A percentile compares a stretch with the other conserved stretches of the same genome.
Evolutionary conservation across 2,113 vertebrate genomes (phyloP).

Genomic region (Excalfactoria chinensis): DNA sequence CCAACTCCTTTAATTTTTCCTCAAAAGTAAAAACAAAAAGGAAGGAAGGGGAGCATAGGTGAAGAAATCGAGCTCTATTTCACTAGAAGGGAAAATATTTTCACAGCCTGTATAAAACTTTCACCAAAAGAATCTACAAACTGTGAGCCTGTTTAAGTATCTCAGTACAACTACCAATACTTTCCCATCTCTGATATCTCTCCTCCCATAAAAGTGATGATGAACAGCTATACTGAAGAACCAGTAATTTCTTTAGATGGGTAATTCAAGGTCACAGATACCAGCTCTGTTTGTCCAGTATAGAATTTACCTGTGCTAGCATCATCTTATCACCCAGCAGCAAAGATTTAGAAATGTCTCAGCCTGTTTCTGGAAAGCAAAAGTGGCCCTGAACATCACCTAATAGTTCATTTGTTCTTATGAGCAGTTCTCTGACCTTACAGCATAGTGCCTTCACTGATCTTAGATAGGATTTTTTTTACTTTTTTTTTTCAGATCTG

Average conservation of each 20-base stretch:
- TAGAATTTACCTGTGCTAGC: neutral
- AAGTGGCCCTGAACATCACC: neutral
- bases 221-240: neutral
- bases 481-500: neutral
- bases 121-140: neutral
- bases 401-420: neutral
- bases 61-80: neutral
- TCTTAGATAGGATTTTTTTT: neutral
- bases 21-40: neutral
- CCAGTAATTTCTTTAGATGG: neutral
- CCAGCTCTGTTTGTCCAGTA: neutral
- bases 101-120: neutral
- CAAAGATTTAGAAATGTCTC: neutral
- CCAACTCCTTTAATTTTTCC: neutral
- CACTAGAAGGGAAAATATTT: neutral
- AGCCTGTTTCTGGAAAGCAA: neutral
- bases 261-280: neutral
- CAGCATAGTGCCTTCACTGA: neutral
- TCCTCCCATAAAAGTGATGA: neutral
- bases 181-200: neutral
- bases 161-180: neutral
- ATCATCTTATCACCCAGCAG: neutral
- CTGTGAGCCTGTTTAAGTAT: neutral
- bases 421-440: neutral
- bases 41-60: neutral